A percentile compares a stretch with the other conserved stretches of the same genome.
These are phyloP conservation scores for Eumeta japonica DNA, from an alignment of 1,140 invertebrate species.

Conservation along the genomic window DNA sequence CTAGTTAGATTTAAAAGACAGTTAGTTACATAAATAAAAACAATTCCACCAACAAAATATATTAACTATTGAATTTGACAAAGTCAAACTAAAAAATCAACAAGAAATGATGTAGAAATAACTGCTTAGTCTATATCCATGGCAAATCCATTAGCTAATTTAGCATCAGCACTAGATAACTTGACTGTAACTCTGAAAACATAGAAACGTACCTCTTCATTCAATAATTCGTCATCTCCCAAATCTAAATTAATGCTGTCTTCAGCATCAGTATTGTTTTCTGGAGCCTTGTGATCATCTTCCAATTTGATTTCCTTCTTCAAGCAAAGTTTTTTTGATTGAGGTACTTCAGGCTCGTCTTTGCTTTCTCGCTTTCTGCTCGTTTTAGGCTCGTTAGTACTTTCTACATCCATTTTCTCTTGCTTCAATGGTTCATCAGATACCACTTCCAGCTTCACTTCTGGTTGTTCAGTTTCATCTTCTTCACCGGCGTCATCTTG, in stretches of 20 bases:
- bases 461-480: constrained; percentile 31
- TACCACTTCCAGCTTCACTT: constrained; percentile 12
- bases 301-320: constrained; percentile 33
- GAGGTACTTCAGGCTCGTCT: constrained; percentile 34
- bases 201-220: constrained; percentile 67
- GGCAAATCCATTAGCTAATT: constrained; percentile 33
- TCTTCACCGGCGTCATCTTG: constrained; percentile 51
- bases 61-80: too few species aligned
- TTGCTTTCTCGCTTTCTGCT: constrained; percentile 41
- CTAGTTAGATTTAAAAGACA: too few species aligned
- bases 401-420: constrained; percentile 36
- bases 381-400: constrained; percentile 19
- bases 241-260: constrained; percentile 80
- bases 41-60: too few species aligned
- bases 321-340: constrained; percentile 43
- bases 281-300: constrained; percentile 43
- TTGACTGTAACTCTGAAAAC: constrained; percentile 43
- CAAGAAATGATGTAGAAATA: not conserved
- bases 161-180: constrained; percentile 22
- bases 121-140: constrained; percentile 42
- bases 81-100: not conserved
- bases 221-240: constrained; percentile 77
- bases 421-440: constrained; percentile 3
- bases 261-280: constrained; percentile 65
- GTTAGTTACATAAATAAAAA: too few species aligned